A percentile compares a stretch with the other conserved stretches of the same genome.
Evolutionary conservation across 2,797 vertebrate genomes (phyloP).

Genomic region (Iguana delicatissima): DNA sequence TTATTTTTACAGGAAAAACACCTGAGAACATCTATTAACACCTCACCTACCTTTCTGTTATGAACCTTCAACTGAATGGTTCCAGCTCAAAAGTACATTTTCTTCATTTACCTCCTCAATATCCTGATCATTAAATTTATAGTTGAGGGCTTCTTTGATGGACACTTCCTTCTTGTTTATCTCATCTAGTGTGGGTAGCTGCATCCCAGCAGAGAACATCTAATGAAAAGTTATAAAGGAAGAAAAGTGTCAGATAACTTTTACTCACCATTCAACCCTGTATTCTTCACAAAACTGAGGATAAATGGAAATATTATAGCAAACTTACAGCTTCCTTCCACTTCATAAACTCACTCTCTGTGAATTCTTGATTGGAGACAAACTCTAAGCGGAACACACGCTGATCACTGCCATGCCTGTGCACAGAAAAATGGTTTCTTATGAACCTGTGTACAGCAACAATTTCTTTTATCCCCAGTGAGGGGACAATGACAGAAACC

Average conservation of each 20-base stretch:
- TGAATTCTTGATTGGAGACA: constrained; percentile 99
- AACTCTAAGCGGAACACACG: constrained; percentile 98
- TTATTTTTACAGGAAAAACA: constrained; percentile 32
- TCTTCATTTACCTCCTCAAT: constrained; percentile 91
- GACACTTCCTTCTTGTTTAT: constrained; percentile 97
- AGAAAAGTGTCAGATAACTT: constrained; percentile 2
- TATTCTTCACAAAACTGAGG: constrained; percentile 27
- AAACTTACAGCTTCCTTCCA: constrained; percentile 98
- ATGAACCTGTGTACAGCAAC: background rate
- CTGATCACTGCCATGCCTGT: constrained; percentile 94
- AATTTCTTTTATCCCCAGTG: background rate
- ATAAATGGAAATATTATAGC: constrained; percentile 25
- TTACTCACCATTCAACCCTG: constrained; percentile 28
- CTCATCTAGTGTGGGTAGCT: constrained; percentile 96
- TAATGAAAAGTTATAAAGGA: constrained; percentile 65
- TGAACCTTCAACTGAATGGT: constrained; percentile 30
- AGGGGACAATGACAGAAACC: background rate
- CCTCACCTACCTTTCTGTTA: constrained; percentile 36
- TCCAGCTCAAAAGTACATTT: constrained; percentile 37
- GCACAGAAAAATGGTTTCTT: constrained; percentile 45
- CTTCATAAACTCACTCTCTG: constrained; percentile 98
- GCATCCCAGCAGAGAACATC: constrained; percentile 97
- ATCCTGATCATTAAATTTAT: constrained; percentile 99
- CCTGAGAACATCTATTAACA: constrained; percentile 24
- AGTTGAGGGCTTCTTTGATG: constrained; percentile 98